Evolutionary conservation across 2,797 vertebrate species (phyloP).

Genomic region (Cuculus canorus): DNA sequence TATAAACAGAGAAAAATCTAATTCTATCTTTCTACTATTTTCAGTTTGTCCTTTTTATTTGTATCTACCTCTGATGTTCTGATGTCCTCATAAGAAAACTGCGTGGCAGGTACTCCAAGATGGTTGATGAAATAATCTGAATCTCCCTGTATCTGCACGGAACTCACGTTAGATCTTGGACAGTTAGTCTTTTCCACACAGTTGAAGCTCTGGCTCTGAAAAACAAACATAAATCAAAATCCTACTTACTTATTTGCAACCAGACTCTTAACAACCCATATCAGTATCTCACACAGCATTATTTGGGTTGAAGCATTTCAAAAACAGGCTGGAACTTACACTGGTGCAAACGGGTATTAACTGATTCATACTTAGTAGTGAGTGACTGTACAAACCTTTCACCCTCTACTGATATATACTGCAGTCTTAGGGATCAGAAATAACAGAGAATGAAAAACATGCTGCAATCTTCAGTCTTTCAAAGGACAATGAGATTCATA

Average conservation of each 20-base stretch:
- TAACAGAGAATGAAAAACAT: background rate
- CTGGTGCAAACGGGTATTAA: background rate
- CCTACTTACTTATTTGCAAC: background rate
- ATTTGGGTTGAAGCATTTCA: background rate
- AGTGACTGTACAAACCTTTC: background rate
- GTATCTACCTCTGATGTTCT: conserved; percentile 82
- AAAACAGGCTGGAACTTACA: background rate
- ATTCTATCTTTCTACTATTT: background rate
- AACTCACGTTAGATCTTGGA: conserved; percentile 82
- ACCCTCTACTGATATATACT: background rate
- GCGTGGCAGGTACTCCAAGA: conserved; percentile 85
- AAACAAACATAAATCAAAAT: conserved; percentile 38
- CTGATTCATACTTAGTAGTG: background rate
- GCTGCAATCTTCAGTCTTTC: background rate
- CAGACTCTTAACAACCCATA: background rate
- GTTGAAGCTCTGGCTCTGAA: conserved; percentile 85
- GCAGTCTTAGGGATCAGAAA: background rate
- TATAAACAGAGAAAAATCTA: background rate
- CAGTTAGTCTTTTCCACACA: conserved; percentile 83
- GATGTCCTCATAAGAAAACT: conserved; percentile 87
- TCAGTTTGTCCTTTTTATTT: background rate
- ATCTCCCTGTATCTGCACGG: conserved; percentile 88
- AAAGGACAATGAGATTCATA: background rate
- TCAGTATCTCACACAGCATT: background rate
- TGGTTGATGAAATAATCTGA: conserved; percentile 90